Evolutionary conservation across 2,797 vertebrate species (phyloP), one percentile per base, ranked within the genome.

Genomic region (Rhynchotus rufescens): DNA sequence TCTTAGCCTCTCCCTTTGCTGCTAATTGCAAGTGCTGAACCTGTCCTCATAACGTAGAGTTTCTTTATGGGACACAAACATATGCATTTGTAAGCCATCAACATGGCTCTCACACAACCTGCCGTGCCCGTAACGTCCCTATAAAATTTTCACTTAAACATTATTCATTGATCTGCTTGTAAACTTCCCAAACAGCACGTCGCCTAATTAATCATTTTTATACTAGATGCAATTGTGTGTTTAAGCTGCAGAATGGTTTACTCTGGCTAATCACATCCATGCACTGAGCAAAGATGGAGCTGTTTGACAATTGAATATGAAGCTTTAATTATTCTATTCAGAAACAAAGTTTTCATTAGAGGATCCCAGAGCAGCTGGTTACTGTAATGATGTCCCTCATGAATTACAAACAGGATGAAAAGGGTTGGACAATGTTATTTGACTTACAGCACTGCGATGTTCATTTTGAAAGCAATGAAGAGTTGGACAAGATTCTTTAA

Each of bases 261-360:
- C 93, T 87, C 80, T 44, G 73, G 78, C 88, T 96, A 96, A 95
- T 96, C 96, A 96, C 92, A 96, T 95, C 94, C 94, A 95, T 94
- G 93, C 90, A 92, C 87, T 2, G 23, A 91, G 90, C 61, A 90
- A 88, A 96, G 94, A 95, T n/a, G 9, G 82, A 96, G 86, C 71
- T 89, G 89, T 93, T 84, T 91, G 91, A 93, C 91, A 93, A 95
- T 92, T 95, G 96, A 94, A 88, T 96, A 95, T 92, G 95, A 96
- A 96, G 94, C 91, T 96, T 97, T 96, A 96, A 95, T 97, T 95
- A 94, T 95, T 95, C 93, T 93, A 88, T 96, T 97, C 94, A 95
- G 88, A 92, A 96, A 92, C 87, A 79, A 94, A 96, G 88, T 95
- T 96, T 97, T 96, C 96, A 94, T 96, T 91, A 95, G 86, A 92